Base-by-base conservation (phyloP, 1,140 invertebrate species). In the Rhopalosiphum maidis region DNA sequence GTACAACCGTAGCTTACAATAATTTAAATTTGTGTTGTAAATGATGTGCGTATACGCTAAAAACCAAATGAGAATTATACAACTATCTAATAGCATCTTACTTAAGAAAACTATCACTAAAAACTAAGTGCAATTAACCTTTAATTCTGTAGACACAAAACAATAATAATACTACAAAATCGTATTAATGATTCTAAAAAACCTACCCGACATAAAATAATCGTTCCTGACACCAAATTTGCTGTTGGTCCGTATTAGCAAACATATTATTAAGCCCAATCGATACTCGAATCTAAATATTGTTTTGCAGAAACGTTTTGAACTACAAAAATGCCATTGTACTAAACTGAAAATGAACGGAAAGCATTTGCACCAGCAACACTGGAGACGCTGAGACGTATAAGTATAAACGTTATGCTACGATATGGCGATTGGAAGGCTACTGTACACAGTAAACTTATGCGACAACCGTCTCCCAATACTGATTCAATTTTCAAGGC, bases 191-290 rank as follows among this genome's bases (percentile, higher is more conserved):
- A 55, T 89, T 89, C 23, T 37, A 37, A 90, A 90, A 68, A 54
- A 90, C 89, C 89, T 60, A 90, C 89, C 89, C 54, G 9, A 23
- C 41, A 43, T 90, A 90, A 90, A 90, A 90, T 43, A 68, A 68
- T 60, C 54, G 89, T 90, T 90, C 54, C 37, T n/a, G 54, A n/a
- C 41, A 90, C 89, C 89, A 90, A 90, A 90, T 68, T 60, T 90
- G 3, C 30, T 90, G 89, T 68, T 60, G 89, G 89, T 68, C 37
- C 37, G 37, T 41, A 43, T 46, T 90, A 30, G 89, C 54, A 90
- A 90, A 60, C 89, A 90, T 90, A 35, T 41, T 60, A 60, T 41
- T 55, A 90, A 90, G 9, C 9, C 23, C 35, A 87, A 46, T 88
- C 60, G 8, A 54, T 22, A 89, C 35, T 88, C 5, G 30, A 37